A percentile compares a stretch with the other conserved stretches of the same genome.
Evolutionary conservation across 53 echinoderm and acorn worm genomes (phyloP).

Genomic region (Echinometra lucunter): DNA sequence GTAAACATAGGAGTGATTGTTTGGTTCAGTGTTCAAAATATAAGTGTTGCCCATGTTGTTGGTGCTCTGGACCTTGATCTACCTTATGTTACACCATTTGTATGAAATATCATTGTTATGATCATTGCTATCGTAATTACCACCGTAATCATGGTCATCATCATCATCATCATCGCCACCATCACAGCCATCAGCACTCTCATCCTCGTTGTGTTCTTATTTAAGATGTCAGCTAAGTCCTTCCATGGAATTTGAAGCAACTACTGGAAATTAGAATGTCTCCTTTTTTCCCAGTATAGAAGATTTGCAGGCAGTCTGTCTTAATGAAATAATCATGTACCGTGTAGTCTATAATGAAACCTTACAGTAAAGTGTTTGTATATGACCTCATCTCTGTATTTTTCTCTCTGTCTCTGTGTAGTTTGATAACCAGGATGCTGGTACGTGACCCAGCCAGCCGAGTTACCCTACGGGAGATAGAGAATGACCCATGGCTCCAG

Average conservation of each 20-base stretch:
- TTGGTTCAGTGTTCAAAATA: background rate
- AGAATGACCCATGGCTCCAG: conserved; percentile 90
- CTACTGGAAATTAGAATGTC: background rate
- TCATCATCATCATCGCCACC: background rate
- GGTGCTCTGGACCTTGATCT: background rate
- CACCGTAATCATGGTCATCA: too few species aligned
- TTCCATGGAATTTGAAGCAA: too few species aligned
- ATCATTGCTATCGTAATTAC: too few species aligned
- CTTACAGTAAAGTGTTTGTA: background rate
- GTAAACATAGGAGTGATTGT: background rate
- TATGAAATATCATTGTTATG: too few species aligned
- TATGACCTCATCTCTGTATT: background rate
- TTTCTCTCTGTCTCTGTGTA: conserved; percentile 20
- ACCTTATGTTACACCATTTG: background rate
- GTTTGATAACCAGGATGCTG: conserved; percentile 91
- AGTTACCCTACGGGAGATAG: conserved; percentile 82
- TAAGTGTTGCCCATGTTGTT: background rate
- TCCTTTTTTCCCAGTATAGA: background rate
- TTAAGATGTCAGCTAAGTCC: background rate
- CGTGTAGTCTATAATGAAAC: background rate
- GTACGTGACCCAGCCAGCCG: conserved; percentile 89
- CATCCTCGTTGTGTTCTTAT: background rate
- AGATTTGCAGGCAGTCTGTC: background rate
- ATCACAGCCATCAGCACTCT: background rate
- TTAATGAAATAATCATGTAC: background rate